Evolutionary conservation across 2,113 vertebrate species (phyloP).

Genomic region (Motacilla tschutschensis): DNA sequence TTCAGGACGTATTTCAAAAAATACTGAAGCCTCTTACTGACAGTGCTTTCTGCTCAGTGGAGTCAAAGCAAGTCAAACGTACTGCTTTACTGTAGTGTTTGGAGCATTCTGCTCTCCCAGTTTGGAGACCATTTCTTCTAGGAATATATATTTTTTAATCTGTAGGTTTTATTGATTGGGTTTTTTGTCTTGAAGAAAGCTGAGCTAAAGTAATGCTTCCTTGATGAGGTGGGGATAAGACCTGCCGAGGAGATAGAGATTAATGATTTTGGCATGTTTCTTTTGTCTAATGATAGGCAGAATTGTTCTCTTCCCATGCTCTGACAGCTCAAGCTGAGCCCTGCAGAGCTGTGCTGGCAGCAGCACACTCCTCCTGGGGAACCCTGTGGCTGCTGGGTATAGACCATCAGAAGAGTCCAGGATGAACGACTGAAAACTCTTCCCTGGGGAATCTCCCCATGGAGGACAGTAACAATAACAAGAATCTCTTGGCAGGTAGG

Average conservation of each 20-base stretch:
- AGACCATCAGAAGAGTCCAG: not conserved
- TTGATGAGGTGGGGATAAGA: not conserved
- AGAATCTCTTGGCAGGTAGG: not conserved
- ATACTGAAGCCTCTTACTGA: not conserved
- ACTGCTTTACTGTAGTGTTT: not conserved
- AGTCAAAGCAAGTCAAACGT: not conserved
- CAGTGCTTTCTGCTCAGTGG: not conserved
- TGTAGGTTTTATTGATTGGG: fast-evolving
- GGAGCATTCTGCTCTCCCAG: not conserved
- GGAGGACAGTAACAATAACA: not conserved
- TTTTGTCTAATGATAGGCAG: not conserved
- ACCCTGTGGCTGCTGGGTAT: not conserved
- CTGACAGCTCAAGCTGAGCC: not conserved
- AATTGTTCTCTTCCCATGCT: not conserved
- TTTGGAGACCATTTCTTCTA: not conserved
- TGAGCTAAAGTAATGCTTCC: not conserved
- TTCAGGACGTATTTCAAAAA: not conserved
- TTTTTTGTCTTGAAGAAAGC: not conserved
- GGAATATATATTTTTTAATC: not conserved
- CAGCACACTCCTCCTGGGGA: not conserved
- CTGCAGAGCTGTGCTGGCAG: not conserved
- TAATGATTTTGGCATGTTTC: not conserved
- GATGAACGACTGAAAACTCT: not conserved
- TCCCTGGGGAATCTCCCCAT: not conserved
- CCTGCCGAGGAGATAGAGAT: not conserved